Evolutionary conservation across 1,140 invertebrate genomes (phyloP), one percentile per base, ranked within the genome.

Genomic region (Drosophila funebris): DNA sequence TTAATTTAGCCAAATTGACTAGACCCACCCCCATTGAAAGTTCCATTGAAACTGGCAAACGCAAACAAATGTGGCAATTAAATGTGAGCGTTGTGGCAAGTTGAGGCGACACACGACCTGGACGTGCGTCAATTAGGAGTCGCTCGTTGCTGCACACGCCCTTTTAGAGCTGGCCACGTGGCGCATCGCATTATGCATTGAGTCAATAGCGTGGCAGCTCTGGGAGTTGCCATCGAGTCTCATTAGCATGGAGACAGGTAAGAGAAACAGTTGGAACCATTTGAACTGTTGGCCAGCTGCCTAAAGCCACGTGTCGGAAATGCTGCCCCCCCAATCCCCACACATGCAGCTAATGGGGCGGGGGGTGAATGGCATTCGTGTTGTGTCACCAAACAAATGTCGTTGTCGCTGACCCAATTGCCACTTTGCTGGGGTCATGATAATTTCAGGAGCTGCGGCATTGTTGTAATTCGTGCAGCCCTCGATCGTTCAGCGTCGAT

Each of bases 61-160:
- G n/a, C 74, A 72, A 78, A 87, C 83, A 88, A 87, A 88, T 88
- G 82, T 63, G 36, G 68, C 82, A 87, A 87, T 87, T 87, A 87
- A 82, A 82, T 88, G 72, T 71, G 39, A 78, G 75, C 82, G 13
- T 5, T 24, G 43, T 5, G 58, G 53, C 57, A 20, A 69, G 48
- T 50, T 48, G 62, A 61, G 50, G 72, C 80, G 78, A 64, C 82
- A 85, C 83, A 88, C 82, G 82, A 66, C 83, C 82, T 2, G 56
- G 74, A 64, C 78, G 83, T 87, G 83, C 67, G 83, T 87, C 82
- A 87, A 88, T 88, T 88, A 88, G 82, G 73, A 54, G 61, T 43
- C 63, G 33, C 33, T 33, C 43, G 27, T 50, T 52, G 46, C 9
- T 39, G 18, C 78, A 62, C 79, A 83, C 75, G 75, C 79, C 76